These are phyloP conservation scores for Vespertilio murinus DNA, from an alignment of 2,797 vertebrate genomes.

Conservation along the genomic window DNA sequence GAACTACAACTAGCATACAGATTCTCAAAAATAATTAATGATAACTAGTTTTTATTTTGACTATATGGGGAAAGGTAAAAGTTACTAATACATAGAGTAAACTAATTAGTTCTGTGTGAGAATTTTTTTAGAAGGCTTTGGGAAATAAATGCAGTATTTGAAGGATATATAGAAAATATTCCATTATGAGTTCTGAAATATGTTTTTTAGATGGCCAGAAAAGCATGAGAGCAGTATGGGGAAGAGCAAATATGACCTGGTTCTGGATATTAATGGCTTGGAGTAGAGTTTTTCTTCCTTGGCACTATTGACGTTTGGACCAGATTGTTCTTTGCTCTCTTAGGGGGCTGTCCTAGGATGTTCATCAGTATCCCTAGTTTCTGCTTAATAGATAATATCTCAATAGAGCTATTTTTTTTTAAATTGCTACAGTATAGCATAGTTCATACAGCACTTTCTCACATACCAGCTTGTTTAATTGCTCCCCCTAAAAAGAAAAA, in stretches of 20 bases:
- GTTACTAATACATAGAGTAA: background rate
- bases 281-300: background rate
- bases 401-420: too few relatives aligned
- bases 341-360: background rate
- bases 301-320: background rate
- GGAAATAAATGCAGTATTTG: background rate
- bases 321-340: background rate
- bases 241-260: background rate
- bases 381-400: background rate
- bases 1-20: background rate
- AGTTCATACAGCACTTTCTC: too few relatives aligned
- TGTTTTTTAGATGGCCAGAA: background rate
- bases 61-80: background rate
- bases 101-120: background rate
- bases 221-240: background rate
- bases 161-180: background rate
- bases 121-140: background rate
- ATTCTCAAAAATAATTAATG: background rate
- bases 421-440: too few relatives aligned
- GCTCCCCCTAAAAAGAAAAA: too few relatives aligned
- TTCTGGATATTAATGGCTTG: background rate
- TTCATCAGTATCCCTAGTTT: background rate
- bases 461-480: too few relatives aligned
- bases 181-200: background rate
- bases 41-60: background rate